These are phyloP conservation scores for Phalloptychus januarius DNA, from an alignment of 2,797 vertebrate genomes.

Conservation along the genomic window DNA sequence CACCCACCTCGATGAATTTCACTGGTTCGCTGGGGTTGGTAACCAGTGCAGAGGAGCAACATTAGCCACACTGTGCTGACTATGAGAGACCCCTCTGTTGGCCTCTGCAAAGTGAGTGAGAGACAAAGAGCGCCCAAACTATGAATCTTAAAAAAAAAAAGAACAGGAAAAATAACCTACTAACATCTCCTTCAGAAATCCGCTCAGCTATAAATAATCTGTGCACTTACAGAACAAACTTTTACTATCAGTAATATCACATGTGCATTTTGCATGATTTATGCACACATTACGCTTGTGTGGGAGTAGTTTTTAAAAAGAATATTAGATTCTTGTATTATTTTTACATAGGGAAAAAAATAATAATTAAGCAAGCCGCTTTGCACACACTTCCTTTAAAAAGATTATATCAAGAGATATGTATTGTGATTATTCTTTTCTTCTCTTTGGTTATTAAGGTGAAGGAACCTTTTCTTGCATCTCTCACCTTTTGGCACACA, in stretches of 20 bases:
- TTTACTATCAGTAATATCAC: conserved; percentile 6
- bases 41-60: conserved; percentile 51
- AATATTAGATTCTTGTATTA: background rate
- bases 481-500: conserved; percentile 31
- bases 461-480: conserved; percentile 44
- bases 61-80: conserved; percentile 31
- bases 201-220: conserved; percentile 25
- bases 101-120: conserved; percentile 44
- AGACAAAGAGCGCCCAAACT: conserved; percentile 32
- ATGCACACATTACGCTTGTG: background rate
- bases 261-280: conserved; percentile 9
- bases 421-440: conserved; percentile 20
- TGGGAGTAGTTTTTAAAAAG: conserved; percentile 6
- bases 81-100: conserved; percentile 77
- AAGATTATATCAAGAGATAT: conserved; percentile 14
- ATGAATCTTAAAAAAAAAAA: background rate
- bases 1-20: conserved; percentile 63
- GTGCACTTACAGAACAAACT: conserved; percentile 13
- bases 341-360: conserved; percentile 14
- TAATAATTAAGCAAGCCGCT: background rate
- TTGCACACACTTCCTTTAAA: background rate
- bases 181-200: conserved; percentile 27
- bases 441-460: conserved; percentile 26
- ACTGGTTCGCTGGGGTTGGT: conserved; percentile 53
- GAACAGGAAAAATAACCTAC: background rate